Evolutionary conservation across 2,113 vertebrate genomes (phyloP).

Genomic region (Mastomys natalensis): DNA sequence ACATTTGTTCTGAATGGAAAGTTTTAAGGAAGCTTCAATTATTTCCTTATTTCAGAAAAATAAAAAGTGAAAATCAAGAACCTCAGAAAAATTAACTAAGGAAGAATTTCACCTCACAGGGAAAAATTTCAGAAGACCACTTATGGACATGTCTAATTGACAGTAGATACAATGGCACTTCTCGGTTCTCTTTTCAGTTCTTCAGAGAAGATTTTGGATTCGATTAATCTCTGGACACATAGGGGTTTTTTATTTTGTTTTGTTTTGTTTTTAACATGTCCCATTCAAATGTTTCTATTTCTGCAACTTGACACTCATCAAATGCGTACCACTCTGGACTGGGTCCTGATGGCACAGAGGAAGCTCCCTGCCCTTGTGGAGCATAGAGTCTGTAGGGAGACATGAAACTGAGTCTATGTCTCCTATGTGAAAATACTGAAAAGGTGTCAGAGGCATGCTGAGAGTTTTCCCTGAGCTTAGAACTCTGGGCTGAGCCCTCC

Average conservation of each 20-base stretch:
- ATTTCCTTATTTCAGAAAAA: constrained; percentile 35
- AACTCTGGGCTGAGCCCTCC: neutral
- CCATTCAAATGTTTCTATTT: constrained; percentile 48
- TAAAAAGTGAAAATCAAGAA: neutral
- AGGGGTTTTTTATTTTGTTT: no score
- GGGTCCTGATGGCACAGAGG: neutral
- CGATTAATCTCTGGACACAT: constrained; percentile 32
- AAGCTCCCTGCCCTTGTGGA: neutral
- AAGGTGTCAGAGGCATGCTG: neutral
- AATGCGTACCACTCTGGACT: neutral
- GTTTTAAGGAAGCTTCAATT: constrained; percentile 1
- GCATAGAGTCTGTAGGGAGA: neutral
- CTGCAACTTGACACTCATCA: constrained; percentile 17
- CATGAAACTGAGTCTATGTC: neutral
- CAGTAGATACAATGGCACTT: neutral
- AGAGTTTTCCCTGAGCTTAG: neutral
- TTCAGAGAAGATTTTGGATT: constrained; percentile 29
- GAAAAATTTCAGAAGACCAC: neutral
- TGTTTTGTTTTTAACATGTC: constrained; percentile 15
- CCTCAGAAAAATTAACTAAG: constrained; percentile 10
- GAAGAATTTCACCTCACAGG: neutral
- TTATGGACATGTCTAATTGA: neutral
- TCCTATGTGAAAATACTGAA: neutral
- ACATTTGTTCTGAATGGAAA: neutral
- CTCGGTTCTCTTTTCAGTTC: constrained; percentile 27